Percentiles rank a stretch among this genome's conserved stretches.
phyloP scores from a whole-genome alignment of 2,888 invertebrate genomes.

The Antheraea assamensis region DNA sequence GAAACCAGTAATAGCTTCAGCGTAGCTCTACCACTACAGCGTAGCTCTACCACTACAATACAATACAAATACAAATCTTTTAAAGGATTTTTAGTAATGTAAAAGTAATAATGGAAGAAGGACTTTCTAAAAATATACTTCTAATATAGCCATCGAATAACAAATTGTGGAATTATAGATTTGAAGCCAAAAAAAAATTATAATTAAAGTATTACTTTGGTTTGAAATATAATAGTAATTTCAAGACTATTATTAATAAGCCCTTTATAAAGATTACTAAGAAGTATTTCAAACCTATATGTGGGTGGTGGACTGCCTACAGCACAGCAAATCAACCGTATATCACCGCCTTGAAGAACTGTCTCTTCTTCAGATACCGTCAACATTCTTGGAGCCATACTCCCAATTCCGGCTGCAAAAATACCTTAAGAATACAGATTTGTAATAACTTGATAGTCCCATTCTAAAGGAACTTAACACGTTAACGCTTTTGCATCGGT shows the following conservation, averaged over 20 bases:
- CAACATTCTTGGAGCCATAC: conserved; percentile 86
- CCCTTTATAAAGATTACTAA: not conserved
- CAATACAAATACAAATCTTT: not conserved
- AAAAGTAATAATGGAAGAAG: too few species aligned
- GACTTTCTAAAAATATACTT: too few species aligned
- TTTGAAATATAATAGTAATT: not conserved
- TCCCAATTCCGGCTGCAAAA: conserved; percentile 66
- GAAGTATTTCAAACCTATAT: conserved; percentile 77
- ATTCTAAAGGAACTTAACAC: not conserved
- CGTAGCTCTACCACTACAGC: too few species aligned
- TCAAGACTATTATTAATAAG: not conserved
- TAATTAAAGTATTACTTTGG: too few species aligned
- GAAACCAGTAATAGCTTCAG: too few species aligned
- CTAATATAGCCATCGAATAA: too few species aligned
- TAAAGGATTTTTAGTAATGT: not conserved
- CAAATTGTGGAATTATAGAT: too few species aligned
- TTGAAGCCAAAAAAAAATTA: too few species aligned
- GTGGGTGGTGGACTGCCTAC: conserved; percentile 87
- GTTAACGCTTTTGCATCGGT: not conserved
- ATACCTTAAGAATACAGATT: not conserved
- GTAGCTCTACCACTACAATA: too few species aligned
- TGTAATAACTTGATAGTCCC: not conserved
- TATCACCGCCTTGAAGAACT: conserved; percentile 85
- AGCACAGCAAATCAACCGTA: conserved; percentile 86
- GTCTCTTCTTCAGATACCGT: conserved; percentile 84